Percentiles rank a stretch among this genome's conserved stretches.
Evolutionary conservation across 2,797 vertebrate genomes (phyloP).

Genomic region (Steatocranus sp.): DNA sequence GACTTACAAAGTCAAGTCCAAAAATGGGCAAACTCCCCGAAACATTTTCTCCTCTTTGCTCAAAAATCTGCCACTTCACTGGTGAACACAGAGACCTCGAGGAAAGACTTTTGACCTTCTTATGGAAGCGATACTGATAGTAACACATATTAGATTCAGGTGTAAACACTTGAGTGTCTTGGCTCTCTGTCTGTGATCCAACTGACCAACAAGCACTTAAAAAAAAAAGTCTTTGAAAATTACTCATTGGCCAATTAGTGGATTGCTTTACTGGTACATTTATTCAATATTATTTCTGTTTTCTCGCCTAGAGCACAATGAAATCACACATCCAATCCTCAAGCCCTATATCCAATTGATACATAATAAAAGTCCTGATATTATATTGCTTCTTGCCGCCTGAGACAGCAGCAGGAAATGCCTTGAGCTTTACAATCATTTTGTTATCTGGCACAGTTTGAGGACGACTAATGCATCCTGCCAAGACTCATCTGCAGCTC

Average conservation of each 20-base stretch:
- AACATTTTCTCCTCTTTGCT: background rate
- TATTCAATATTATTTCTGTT: conserved; percentile 10
- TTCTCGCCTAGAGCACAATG: conserved; percentile 25
- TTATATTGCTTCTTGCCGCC: conserved; percentile 39
- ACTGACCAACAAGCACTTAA: background rate
- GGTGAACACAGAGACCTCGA: background rate
- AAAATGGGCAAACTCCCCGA: background rate
- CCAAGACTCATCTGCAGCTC: conserved; percentile 28
- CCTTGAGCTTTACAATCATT: conserved; percentile 72
- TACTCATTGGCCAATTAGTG: background rate
- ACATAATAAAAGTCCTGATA: conserved; percentile 31
- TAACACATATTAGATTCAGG: background rate
- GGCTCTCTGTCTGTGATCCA: background rate
- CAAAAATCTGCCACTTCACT: background rate
- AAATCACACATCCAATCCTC: conserved; percentile 27
- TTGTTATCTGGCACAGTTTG: conserved; percentile 70
- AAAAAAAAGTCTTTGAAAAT: background rate
- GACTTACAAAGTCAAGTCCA: background rate
- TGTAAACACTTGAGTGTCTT: background rate
- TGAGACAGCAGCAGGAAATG: conserved; percentile 74
- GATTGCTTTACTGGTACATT: background rate
- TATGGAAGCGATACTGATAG: background rate
- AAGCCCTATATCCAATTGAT: conserved; percentile 28
- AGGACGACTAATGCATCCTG: conserved; percentile 50
- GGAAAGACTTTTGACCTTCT: background rate